These are phyloP conservation scores for Eupithecia insigniata DNA, from an alignment of 2,888 invertebrate genomes.

Conservation along the genomic window DNA sequence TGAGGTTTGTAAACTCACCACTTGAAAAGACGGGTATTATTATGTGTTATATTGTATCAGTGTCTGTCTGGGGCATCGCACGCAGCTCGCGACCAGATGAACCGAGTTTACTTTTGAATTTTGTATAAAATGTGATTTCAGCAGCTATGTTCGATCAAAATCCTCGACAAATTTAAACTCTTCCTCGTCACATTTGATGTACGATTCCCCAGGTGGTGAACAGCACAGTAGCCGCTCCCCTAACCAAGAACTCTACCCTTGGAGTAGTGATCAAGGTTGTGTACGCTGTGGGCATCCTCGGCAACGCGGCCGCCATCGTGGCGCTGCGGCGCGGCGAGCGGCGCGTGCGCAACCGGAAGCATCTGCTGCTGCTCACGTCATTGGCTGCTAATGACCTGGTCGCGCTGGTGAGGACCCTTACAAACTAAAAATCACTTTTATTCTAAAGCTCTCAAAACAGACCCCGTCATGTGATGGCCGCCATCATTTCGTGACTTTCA, in stretches of 20 bases:
- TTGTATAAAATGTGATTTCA: neutral
- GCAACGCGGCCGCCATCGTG: slow-evolving; percentile 90
- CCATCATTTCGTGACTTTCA: neutral
- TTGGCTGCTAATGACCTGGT: slow-evolving; percentile 91
- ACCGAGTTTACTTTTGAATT: too few relatives aligned
- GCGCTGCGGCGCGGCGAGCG: slow-evolving; percentile 89
- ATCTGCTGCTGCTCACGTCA: slow-evolving; percentile 91
- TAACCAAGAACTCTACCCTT: slow-evolving; percentile 46
- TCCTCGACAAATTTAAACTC: neutral
- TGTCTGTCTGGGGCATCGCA: too few relatives aligned
- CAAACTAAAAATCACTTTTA: neutral
- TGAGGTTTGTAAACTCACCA: neutral
- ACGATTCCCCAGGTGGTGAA: slow-evolving; percentile 16
- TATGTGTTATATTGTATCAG: neutral
- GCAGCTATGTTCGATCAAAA: neutral
- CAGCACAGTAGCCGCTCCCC: slow-evolving; percentile 9
- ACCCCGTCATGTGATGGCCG: too few relatives aligned
- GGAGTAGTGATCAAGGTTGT: slow-evolving; percentile 78
- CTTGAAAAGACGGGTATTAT: neutral
- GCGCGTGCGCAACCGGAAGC: slow-evolving; percentile 90
- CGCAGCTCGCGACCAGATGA: too few relatives aligned
- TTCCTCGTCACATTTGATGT: neutral
- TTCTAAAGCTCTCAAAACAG: neutral
- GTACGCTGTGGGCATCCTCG: slow-evolving; percentile 88
- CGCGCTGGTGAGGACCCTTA: slow-evolving; percentile 78